These are phyloP conservation scores for Andinoacara biseriatus DNA, from an alignment of 2,113 vertebrate genomes.

Conservation along the genomic window DNA sequence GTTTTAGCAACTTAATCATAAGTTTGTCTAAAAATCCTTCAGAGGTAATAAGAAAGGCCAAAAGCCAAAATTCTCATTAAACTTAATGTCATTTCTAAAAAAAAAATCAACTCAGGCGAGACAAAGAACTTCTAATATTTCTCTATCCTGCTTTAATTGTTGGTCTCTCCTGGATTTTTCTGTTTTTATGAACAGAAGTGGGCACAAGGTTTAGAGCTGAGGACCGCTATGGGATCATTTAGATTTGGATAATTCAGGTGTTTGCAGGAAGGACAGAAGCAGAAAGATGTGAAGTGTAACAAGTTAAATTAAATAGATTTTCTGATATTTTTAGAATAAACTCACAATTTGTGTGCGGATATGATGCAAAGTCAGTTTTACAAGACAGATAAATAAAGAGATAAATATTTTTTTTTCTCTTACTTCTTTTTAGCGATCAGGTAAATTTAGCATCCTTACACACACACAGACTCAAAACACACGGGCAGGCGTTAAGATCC, in stretches of 20 bases:
- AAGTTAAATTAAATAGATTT: too few species aligned
- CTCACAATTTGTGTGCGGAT: too few species aligned
- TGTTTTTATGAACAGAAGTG: background rate
- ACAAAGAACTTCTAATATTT: background rate
- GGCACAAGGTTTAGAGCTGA: background rate
- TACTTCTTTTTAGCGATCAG: too few species aligned
- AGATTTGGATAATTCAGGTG: background rate
- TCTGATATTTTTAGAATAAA: too few species aligned
- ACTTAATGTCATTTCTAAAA: background rate
- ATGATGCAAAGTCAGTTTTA: too few species aligned
- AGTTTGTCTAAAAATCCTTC: background rate
- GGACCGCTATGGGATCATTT: rapidly evolving
- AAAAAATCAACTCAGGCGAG: background rate
- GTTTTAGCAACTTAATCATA: background rate
- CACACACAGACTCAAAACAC: too few species aligned
- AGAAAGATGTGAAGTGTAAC: background rate
- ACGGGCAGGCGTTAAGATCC: too few species aligned
- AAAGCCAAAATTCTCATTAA: background rate
- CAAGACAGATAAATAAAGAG: too few species aligned
- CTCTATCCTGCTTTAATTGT: background rate
- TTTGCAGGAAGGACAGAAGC: background rate
- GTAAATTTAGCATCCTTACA: too few species aligned
- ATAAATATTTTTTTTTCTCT: too few species aligned
- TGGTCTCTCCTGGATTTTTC: background rate
- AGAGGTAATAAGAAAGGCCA: background rate